Evolutionary conservation across 1,140 invertebrate species (phyloP).

Genomic region (Planococcus citri): DNA sequence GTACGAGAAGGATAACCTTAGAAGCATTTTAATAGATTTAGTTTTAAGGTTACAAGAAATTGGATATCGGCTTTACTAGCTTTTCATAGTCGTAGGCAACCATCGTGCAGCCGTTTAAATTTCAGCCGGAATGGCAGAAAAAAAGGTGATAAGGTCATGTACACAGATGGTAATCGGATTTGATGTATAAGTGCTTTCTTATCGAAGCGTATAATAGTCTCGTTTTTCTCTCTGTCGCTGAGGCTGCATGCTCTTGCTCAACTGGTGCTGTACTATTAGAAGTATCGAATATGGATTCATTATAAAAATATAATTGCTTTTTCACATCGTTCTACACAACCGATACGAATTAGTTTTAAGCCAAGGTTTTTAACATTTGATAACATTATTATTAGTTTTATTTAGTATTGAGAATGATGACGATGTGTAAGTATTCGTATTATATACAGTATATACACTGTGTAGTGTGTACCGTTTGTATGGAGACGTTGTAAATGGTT

Average conservation of each 20-base stretch:
- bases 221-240: too few relatives aligned
- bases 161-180: not conserved
- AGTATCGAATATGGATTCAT: not conserved
- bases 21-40: not conserved
- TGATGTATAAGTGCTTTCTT: not conserved
- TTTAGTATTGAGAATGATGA: too few relatives aligned
- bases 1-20: too few relatives aligned
- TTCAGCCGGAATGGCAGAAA: not conserved
- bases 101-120: not conserved
- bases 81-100: not conserved
- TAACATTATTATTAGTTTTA: not conserved
- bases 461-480: too few relatives aligned
- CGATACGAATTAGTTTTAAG: not conserved
- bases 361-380: not conserved
- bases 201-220: too few relatives aligned
- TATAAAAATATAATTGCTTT: not conserved
- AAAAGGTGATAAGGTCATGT: not conserved
- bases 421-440: too few relatives aligned
- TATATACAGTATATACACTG: too few relatives aligned
- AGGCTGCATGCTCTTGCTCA: too few relatives aligned
- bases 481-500: too few relatives aligned
- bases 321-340: not conserved
- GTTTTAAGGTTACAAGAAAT: not conserved
- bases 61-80: not conserved
- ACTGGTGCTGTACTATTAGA: too few relatives aligned